Evolutionary conservation across 2,113 vertebrate species (phyloP).

Genomic region (Prunella fulvescens): DNA sequence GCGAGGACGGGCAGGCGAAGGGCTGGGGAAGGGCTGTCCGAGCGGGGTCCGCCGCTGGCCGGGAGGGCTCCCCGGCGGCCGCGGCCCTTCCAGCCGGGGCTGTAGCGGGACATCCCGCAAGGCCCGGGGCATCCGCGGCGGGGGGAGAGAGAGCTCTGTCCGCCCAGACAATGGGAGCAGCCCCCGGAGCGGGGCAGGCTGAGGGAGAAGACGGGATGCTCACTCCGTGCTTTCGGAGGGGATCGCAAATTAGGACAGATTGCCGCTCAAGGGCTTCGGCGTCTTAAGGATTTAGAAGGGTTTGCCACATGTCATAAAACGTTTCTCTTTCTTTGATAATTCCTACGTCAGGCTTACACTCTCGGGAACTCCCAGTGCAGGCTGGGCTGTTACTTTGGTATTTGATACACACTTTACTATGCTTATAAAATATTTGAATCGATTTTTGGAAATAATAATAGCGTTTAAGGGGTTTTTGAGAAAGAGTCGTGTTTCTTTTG

Average conservation of each 20-base stretch:
- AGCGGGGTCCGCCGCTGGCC: background rate
- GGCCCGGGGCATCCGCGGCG: background rate
- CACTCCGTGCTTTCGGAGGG: background rate
- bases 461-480: background rate
- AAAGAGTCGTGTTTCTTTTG: background rate
- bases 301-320: background rate
- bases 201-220: background rate
- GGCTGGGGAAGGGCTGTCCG: background rate
- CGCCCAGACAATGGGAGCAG: background rate
- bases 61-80: background rate
- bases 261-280: background rate
- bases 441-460: background rate
- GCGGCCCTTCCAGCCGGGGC: background rate
- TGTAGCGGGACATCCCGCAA: background rate
- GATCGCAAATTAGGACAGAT: background rate
- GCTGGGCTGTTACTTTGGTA: background rate
- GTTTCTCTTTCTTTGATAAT: background rate
- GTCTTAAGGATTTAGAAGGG: background rate
- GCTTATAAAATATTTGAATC: background rate
- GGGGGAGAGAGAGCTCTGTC: accelerated
- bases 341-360: background rate
- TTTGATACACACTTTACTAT: background rate
- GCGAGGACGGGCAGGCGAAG: background rate
- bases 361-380: background rate
- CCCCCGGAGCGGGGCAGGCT: background rate